Base-by-base conservation (phyloP, 2,888 invertebrate genomes). In the Drosophila antonietae region DNA sequence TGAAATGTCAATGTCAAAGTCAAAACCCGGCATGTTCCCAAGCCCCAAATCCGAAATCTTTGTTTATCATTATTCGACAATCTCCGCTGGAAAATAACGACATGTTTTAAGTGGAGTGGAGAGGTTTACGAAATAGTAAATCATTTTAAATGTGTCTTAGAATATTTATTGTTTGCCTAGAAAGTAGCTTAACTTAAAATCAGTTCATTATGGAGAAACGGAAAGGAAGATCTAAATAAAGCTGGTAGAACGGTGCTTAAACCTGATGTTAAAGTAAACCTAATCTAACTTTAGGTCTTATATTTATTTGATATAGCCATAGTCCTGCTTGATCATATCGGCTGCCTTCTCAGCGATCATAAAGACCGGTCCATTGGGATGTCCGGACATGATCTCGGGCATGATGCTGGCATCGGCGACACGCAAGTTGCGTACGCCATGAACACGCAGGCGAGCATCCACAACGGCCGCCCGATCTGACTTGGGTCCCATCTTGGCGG, bases 401-500 rank as follows among this genome's bases (percentile, higher is more conserved):
- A 94, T 93, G 15, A 94, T 92, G 87, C 94, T 94, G 18, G 94
- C 94, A 83, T 94, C 94, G 0, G 93, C 94, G 8, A 94, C 94
- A 4, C 94, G 92, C 7, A 94, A 86, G 59, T 93, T 91, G 23
- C 88, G 84, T 35, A 94, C 90, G 31, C 94, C 94, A 70, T 94
- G 90, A 1, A 94, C 94, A 31, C 93, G 89, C 12, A 94, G 83
- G 64, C 94, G 93, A 6, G 95, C 94, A 89, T 95, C 95, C 0
- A 96, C 95, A 0, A 96, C 95, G 0, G 95, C 95, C 0, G 93
- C 91, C 0, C 94, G 93, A 90, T 95, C 95, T 1, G 89, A 91
- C 31, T 84, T 87, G 0, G 95, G 94, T 0, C 95, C 95, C 96
- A 96, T 96, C 80, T 95, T 95, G 73, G 94, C 94, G 0, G 95